Evolutionary conservation across 2,797 vertebrate species (phyloP), one percentile per base, ranked within the genome.

Genomic region (Limosa lapponica): DNA sequence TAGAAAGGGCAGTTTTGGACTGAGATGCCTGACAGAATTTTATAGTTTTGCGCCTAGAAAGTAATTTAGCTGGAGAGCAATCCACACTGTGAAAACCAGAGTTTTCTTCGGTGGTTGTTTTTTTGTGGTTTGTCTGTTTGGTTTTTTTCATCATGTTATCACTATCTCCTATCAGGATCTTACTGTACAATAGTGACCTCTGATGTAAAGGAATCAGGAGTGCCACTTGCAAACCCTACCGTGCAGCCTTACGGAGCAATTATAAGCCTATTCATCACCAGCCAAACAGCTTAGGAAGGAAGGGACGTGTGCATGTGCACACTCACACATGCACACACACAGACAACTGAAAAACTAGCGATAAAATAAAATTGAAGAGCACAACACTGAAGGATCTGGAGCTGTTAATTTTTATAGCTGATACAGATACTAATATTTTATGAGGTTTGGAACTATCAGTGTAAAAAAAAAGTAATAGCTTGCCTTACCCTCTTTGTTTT

Each of bases 331-430:
- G 48, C 32, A 52, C 39, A 69, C 59, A 67, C 62, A 55, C 2
- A 54, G 44, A 27, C 24, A 48, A 11, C 77, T 75, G 90, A 58
- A 89, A 79, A 90, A 73, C 82, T n/a, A n/a, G 65, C 67, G 80
- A 94, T 97, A 97, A 98, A 97, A 96, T 82, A 87, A 96, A 97
- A 96, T 89, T 93, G 96, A 97, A 96, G 95, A 96, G 91, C 88
- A 81, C 79, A 92, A 89, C 92, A 93, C 94, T 96, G 95, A 97
- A 95, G 94, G 92, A 96, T 96, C 96, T 78, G 72, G 82, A 97
- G 94, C 95, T 97, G 97, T 98, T 98, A 98, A 97, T 98, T 98
- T 98, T 98, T 98, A 98, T 96, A 95, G 96, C 96, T 95, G 92
- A 97, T 95, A 85, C 97, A 97, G 98, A 97, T 96, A 97, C 95